Conservation (phyloP, 1,140 invertebrate genomes). For the Helicoverpa zea region DNA sequence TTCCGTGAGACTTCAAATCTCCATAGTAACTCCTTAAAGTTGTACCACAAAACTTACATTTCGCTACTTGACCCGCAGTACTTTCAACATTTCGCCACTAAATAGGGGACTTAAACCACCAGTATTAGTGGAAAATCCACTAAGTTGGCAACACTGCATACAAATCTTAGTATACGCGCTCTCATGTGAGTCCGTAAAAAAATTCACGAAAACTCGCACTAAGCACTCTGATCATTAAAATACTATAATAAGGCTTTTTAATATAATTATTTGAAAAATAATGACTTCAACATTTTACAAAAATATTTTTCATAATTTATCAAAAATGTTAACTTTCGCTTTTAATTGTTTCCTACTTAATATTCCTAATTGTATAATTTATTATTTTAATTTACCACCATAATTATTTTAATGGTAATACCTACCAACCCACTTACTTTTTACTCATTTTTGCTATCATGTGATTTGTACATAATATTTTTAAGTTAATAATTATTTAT, state of each 20-base stretch:
- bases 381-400: conserved; percentile 13
- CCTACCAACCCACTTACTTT: conserved; percentile 3
- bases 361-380: conserved; percentile 3
- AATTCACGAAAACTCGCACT: too few relatives aligned
- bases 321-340: not conserved
- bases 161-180: too few relatives aligned
- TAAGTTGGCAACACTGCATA: too few relatives aligned
- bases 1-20: too few relatives aligned
- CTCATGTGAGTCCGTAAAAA: too few relatives aligned
- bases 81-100: too few relatives aligned
- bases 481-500: conserved; percentile 45
- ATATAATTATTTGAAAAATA: not conserved
- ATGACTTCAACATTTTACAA: not conserved
- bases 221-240: too few relatives aligned
- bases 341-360: not conserved
- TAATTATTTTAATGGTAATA: not conserved
- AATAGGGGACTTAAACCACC: too few relatives aligned
- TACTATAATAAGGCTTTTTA: conserved; percentile 17
- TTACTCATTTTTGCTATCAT: conserved; percentile 50
- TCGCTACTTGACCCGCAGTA: too few relatives aligned
- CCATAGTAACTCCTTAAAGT: too few relatives aligned
- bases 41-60: too few relatives aligned
- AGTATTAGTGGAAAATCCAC: too few relatives aligned
- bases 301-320: conserved; percentile 17
- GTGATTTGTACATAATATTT: conserved; percentile 63